Base-by-base conservation (phyloP, 2,888 invertebrate genomes). In the Cordilura impudica region DNA sequence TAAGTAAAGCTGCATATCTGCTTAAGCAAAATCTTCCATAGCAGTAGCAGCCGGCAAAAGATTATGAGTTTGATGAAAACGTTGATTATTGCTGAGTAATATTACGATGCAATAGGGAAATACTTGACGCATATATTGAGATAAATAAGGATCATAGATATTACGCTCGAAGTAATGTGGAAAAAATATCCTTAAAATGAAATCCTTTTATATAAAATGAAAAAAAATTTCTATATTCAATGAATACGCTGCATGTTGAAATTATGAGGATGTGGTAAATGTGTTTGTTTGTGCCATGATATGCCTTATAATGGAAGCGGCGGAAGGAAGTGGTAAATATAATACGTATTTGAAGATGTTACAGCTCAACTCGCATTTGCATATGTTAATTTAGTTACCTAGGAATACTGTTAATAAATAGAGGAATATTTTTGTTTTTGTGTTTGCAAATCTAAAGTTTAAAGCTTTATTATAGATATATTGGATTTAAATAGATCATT, bases 61-160 rank as follows among this genome's bases (percentile, higher is more conserved):
- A 78, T 70, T 65, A 78, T 73, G 78, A 58, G 58, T 78, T 71
- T 76, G 72, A 58, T 65, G 54, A 65, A 77, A 77, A 77, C 65
- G 67, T 72, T 77, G 77, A 81, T 81, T 77, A 74, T 74, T 73
- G 54, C 43, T 23, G 49, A 70, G 53, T 45, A 60, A 60, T 61
- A 63, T 58, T 29, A 43, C 35, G 47, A 74, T 63, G 69, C 63
- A 69, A 69, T 39, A 75, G 61, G 70, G 56, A 76, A 70, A 70
- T 65, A 56, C 43, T 70, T 66, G 29, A 26, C 67, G 67, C 65
- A 70, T 53, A 53, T 70, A 74, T 73, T 78, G 70, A 70, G 53
- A 74, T 78, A 74, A 73, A 74, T 74, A 70, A 58, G 72, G 70
- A 78, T 78, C 70, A 53, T 66, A 39, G 12, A 49, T 49, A 21